Evolutionary conservation across 1,140 invertebrate species (phyloP), one percentile per base, ranked within the genome.

Genomic region (Polypedilum vanderplanki): DNA sequence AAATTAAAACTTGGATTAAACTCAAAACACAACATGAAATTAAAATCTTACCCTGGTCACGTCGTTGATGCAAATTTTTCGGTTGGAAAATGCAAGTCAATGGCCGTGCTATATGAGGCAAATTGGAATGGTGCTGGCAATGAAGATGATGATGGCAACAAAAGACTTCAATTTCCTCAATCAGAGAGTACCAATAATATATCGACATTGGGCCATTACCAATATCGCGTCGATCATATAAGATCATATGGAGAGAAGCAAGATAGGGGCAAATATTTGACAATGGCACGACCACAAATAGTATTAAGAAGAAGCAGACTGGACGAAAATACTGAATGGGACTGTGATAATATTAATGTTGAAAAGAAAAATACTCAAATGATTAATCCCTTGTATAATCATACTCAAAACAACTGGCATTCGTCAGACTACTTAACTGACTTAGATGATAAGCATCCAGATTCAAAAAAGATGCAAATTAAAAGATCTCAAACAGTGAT

Each of bases 31-130:
- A 33, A 79, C 80, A 93, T 93, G 91, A 91, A 91, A 85, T 91
- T 93, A 73, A 88, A 91, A 83, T 89, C 90, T 79, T 91, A 93
- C 83, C 92, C 92, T 15, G 92, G 91, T 75, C 89, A 90, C 83
- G 91, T 88, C 65, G 90, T 92, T 79, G 86, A 87, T 74, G 83
- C 86, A 22, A 86, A 86, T 78, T 78, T 86, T 41, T 80, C 85
- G 12, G 83, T 91, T 81, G 89, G 92, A 75, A 86, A 82, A 80
- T 87, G 82, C 79, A 83, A 84, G 41, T 84, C 85, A 1, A 90
- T 92, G 87, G 90, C 90, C 77, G 84, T 90, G n/a, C 85, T 91
- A 40, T 93, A 93, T 81, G 91, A 92, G 78, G 91, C 91, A 64
- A 93, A 92, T 78, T 93, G 92, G 92, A 85, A 57, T 57, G n/a